Percentiles rank a stretch among this genome's conserved stretches.
Evolutionary conservation across 2,113 vertebrate species (phyloP).

Genomic region (Balaenoptera acutorostrata): DNA sequence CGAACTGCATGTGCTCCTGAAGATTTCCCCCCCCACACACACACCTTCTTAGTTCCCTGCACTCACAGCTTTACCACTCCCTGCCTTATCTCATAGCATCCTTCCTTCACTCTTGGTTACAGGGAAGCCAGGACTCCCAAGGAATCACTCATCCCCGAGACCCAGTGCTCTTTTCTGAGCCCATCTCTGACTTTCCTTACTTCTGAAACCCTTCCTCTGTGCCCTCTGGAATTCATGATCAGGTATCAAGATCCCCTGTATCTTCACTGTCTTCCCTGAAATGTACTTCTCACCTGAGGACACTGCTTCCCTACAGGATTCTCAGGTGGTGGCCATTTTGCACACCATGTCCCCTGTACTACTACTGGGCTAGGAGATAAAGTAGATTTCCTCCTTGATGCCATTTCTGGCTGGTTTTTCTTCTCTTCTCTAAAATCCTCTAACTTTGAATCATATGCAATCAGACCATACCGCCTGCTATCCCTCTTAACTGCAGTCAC

Average conservation of each 20-base stretch:
- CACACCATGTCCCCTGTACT: background rate
- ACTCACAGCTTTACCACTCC: background rate
- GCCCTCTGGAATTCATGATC: background rate
- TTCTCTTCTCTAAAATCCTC: background rate
- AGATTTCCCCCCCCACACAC: background rate
- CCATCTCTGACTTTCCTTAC: background rate
- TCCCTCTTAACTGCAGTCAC: background rate
- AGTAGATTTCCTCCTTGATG: background rate
- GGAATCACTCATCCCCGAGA: background rate
- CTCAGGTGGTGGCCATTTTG: accelerated
- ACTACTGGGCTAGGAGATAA: background rate
- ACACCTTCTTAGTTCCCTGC: background rate
- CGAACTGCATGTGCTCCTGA: background rate
- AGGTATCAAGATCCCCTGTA: background rate
- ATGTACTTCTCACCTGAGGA: background rate
- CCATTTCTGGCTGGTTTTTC: background rate
- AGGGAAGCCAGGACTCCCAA: background rate
- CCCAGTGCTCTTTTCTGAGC: background rate
- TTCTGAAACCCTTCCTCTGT: background rate
- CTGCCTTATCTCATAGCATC: background rate
- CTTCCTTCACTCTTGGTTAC: background rate
- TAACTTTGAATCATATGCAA: background rate
- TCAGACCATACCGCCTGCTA: background rate
- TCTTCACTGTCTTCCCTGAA: background rate
- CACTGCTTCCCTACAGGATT: background rate